Evolutionary conservation across 2,797 vertebrate species (phyloP).

Genomic region (Amblyraja radiata): DNA sequence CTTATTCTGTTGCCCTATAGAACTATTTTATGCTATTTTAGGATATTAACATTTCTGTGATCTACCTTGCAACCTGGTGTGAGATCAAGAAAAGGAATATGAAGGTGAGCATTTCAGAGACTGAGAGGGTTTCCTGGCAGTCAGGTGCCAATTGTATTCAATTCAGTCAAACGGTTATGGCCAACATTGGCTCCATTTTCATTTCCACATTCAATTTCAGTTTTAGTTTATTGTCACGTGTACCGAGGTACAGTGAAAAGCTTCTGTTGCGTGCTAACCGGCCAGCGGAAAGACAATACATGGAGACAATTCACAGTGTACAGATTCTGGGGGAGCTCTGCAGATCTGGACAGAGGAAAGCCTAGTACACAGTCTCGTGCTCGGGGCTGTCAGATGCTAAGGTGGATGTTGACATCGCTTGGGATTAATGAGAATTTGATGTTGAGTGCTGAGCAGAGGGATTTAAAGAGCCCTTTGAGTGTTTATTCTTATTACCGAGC

Average conservation of each 20-base stretch:
- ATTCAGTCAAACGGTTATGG: no score
- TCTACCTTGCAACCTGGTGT: no score
- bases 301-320: no score
- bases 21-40: not conserved
- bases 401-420: not conserved
- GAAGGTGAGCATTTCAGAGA: not conserved
- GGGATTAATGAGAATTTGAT: slow-evolving; percentile 9
- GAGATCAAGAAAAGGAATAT: not conserved
- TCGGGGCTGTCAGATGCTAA: not conserved
- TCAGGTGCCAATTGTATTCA: not conserved
- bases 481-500: not conserved
- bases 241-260: no score
- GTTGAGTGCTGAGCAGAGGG: not conserved
- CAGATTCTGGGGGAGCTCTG: not conserved
- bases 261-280: no score
- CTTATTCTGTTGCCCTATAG: not conserved
- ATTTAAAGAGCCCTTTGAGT: not conserved
- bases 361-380: not conserved
- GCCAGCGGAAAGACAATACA: no score
- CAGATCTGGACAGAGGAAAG: not conserved
- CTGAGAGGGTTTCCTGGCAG: not conserved
- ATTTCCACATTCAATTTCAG: not conserved
- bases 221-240: no score
- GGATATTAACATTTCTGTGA: not conserved
- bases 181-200: not conserved